Percentiles rank a stretch among this genome's conserved stretches.
phyloP scores from a whole-genome alignment of 2,113 vertebrate species.

The Lepidothrix coronata region DNA sequence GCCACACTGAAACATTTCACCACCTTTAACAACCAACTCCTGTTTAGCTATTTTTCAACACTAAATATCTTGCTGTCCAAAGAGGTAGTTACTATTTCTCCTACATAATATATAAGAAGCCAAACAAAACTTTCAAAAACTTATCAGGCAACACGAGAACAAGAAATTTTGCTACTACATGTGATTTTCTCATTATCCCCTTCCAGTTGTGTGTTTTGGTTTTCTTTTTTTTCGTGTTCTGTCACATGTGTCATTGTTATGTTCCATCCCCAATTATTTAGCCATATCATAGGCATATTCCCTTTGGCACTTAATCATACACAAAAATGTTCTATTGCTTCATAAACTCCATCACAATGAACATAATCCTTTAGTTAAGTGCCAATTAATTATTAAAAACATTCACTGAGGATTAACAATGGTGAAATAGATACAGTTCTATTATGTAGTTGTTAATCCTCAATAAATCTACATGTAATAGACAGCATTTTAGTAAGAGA shows the following conservation, averaged over 20 bases:
- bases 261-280: not conserved
- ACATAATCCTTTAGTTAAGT: conserved; percentile 69
- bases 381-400: conserved; percentile 74
- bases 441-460: conserved; percentile 70
- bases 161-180: not conserved
- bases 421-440: conserved; percentile 68
- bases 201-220: not conserved
- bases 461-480: conserved; percentile 72
- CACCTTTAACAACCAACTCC: not conserved
- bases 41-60: not conserved
- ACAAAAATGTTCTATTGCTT: conserved; percentile 22
- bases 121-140: not conserved
- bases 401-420: conserved; percentile 66
- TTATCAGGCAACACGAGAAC: not conserved
- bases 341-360: conserved; percentile 57
- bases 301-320: conserved; percentile 26
- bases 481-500: conserved; percentile 55
- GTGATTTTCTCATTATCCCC: not conserved
- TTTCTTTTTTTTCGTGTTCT: not conserved
- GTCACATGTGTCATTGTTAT: not conserved
- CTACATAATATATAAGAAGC: not conserved
- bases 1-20: not conserved
- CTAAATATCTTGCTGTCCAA: not conserved
- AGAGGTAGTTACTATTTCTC: not conserved
- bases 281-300: not conserved